Evolutionary conservation across 2,888 invertebrate species (phyloP).

Genomic region (Hydriomena furcata): DNA sequence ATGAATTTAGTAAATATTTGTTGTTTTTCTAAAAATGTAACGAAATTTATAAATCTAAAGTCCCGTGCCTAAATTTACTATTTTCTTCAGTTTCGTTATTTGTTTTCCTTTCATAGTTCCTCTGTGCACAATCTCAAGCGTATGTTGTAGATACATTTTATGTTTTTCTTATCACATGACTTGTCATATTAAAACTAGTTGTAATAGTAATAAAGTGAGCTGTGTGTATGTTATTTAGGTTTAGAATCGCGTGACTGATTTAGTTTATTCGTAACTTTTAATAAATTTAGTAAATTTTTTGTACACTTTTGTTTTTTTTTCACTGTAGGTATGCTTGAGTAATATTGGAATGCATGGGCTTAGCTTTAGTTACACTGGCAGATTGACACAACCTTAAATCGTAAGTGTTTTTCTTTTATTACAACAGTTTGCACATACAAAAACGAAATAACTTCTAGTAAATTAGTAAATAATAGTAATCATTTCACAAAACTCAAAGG

Average conservation of each 20-base stretch:
- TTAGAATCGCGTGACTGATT: conserved; percentile 74
- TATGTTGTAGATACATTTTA: conserved; percentile 21
- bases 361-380: conserved; percentile 53
- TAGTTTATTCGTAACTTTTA: conserved; percentile 55
- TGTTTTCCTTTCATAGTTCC: conserved; percentile 22
- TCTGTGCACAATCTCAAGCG: conserved; percentile 30
- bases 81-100: conserved; percentile 2
- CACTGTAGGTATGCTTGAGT: conserved; percentile 33
- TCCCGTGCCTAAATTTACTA: conserved; percentile 21
- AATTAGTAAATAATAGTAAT: too few species aligned
- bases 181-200: conserved; percentile 27
- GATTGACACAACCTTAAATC: conserved; percentile 16
- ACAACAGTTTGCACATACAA: neutral
- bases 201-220: conserved; percentile 26
- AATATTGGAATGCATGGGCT: conserved; percentile 56
- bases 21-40: too few species aligned
- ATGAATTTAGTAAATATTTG: neutral
- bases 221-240: conserved; percentile 53
- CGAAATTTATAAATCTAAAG: neutral
- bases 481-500: neutral
- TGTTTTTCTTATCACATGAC: conserved; percentile 24
- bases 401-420: conserved; percentile 31
- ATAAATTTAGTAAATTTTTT: conserved; percentile 57
- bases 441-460: neutral
- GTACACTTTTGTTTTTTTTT: conserved; percentile 41